These are phyloP conservation scores for Salminus brasiliensis DNA, from an alignment of 2,113 vertebrate genomes.

Conservation along the genomic window DNA sequence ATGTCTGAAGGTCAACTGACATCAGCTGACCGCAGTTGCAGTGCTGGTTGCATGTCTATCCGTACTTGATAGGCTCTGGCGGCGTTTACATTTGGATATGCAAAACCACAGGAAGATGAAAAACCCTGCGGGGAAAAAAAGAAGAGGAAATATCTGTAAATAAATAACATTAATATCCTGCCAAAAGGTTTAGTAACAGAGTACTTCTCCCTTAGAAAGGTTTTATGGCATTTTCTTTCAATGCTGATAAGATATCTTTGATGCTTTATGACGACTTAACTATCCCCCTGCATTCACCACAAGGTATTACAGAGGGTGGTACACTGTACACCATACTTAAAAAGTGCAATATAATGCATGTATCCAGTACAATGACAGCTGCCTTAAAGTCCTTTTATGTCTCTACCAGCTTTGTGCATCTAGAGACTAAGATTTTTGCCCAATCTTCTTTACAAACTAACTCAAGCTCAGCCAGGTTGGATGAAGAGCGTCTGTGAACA, in stretches of 20 bases:
- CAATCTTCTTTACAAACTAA: too few relatives aligned
- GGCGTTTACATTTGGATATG: slow-evolving; percentile 12
- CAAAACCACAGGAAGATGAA: slow-evolving; percentile 61
- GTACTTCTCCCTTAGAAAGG: not conserved
- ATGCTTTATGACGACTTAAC: not conserved
- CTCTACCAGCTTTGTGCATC: too few relatives aligned
- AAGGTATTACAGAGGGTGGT: not conserved
- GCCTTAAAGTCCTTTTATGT: too few relatives aligned
- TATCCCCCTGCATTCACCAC: not conserved
- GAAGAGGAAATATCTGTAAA: too few relatives aligned
- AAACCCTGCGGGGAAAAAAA: slow-evolving; percentile 47
- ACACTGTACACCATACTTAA: not conserved
- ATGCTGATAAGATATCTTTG: not conserved
- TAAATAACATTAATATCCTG: not conserved
- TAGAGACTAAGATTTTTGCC: too few relatives aligned
- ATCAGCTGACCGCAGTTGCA: not conserved
- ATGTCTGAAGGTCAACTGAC: too few relatives aligned
- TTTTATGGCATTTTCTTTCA: not conserved
- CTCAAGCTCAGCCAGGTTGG: too few relatives aligned
- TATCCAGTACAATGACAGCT: too few relatives aligned
- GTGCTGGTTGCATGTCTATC: not conserved
- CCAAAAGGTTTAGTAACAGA: too few relatives aligned
- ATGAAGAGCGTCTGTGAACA: too few relatives aligned
- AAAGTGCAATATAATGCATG: not conserved
- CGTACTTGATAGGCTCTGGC: not conserved